Conservation (phyloP, 23 tunicate genomes). For the Halocynthia roretzi region DNA sequence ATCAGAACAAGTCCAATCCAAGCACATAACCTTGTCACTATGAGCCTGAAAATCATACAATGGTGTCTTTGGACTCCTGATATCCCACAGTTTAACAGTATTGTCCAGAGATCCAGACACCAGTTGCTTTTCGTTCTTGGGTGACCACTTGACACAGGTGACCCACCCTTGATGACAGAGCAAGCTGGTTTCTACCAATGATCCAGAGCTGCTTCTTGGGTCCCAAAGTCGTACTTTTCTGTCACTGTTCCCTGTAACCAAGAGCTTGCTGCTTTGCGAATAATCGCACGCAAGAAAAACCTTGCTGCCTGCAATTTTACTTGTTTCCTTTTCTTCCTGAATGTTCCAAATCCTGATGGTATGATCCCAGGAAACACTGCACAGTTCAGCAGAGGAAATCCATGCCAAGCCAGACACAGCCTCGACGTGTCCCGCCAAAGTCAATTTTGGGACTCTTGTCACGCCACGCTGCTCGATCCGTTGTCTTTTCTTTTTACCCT, state of each 20-base stretch:
- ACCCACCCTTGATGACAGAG: conserved; percentile 87
- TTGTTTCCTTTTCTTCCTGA: conserved; percentile 30
- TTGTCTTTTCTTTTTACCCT: conserved; percentile 47
- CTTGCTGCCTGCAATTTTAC: conserved; percentile 41
- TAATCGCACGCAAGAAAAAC: conserved; percentile 75
- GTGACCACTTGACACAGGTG: conserved; percentile 83
- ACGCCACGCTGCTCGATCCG: conserved; percentile 50
- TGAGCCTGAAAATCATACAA: conserved; percentile 74
- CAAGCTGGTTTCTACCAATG: conserved; percentile 53
- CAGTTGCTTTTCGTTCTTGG: conserved; percentile 27
- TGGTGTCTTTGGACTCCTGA: conserved; percentile 79
- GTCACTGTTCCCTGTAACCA: conserved; percentile 83
- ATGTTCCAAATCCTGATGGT: conserved; percentile 71
- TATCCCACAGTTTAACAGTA: conserved; percentile 88
- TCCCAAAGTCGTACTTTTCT: conserved; percentile 95
- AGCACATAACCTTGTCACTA: conserved; percentile 76
- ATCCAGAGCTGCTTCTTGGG: conserved; percentile 61
- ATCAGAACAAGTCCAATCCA: conserved; percentile 62
- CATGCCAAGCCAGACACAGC: conserved; percentile 54
- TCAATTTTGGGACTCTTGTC: conserved; percentile 52
- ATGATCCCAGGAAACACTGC: conserved; percentile 87
- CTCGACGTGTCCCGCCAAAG: conserved; percentile 75
- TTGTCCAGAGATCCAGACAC: conserved; percentile 86
- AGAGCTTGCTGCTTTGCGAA: conserved; percentile 31
- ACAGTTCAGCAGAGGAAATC: conserved; percentile 41